Evolutionary conservation across 1,140 invertebrate genomes (phyloP).

Genomic region (Frieseomelitta varia): DNA sequence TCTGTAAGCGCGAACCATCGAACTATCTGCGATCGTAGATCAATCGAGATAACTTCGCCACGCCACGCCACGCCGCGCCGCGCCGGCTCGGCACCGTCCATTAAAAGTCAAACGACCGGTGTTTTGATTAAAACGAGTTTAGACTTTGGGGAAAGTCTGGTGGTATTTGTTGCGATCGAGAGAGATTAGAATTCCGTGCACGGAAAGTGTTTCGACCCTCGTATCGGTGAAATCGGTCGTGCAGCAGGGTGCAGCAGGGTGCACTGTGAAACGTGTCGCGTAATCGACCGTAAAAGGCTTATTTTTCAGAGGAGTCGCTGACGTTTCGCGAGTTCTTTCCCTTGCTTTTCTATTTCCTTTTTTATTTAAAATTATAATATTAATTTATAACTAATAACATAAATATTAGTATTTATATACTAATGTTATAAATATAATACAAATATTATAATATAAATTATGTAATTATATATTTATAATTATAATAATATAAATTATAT

Average conservation of each 20-base stretch:
- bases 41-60: neutral
- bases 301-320: conserved; percentile 18
- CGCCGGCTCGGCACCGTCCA: neutral
- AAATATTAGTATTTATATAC: too few species aligned
- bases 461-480: too few species aligned
- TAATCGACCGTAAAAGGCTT: conserved; percentile 14
- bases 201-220: neutral
- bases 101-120: neutral
- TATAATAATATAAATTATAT: too few species aligned
- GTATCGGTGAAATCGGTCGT: conserved; percentile 36
- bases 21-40: neutral
- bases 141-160: neutral
- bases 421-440: too few species aligned
- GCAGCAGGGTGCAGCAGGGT: neutral
- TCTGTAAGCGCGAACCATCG: neutral
- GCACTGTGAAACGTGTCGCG: conserved; percentile 28
- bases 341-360: too few species aligned
- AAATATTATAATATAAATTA: too few species aligned
- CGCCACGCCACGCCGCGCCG: too few species aligned
- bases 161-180: conserved; percentile 20
- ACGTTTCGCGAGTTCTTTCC: conserved; percentile 14
- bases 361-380: too few species aligned
- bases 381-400: too few species aligned
- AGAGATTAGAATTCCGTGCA: conserved; percentile 47
- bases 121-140: conserved; percentile 2